These are phyloP conservation scores for Drosophila baimaii DNA, from an alignment of 1,140 invertebrate genomes.

Conservation along the genomic window DNA sequence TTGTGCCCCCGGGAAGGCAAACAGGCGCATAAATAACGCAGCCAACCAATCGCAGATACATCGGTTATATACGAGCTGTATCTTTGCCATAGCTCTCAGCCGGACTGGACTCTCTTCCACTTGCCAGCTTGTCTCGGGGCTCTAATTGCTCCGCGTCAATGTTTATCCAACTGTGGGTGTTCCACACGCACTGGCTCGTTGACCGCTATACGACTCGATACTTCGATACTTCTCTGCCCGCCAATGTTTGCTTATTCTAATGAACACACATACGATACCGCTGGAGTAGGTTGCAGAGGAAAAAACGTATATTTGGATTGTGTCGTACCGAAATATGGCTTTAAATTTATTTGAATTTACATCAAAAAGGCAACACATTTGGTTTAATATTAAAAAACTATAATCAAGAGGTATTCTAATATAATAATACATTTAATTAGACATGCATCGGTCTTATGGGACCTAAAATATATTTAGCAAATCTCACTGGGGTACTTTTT, in stretches of 20 bases:
- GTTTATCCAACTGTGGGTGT: slow-evolving; percentile 78
- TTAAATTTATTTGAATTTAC: background rate
- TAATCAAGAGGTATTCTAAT: background rate
- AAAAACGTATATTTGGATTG: background rate
- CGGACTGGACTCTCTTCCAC: slow-evolving; percentile 40
- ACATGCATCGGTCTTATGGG: accelerated
- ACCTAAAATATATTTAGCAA: no score
- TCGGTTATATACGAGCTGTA: slow-evolving; percentile 8
- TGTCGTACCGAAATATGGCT: no score
- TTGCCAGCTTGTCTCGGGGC: slow-evolving; percentile 61
- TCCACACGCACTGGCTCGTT: slow-evolving; percentile 67
- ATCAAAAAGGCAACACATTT: background rate
- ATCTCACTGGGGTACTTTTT: background rate
- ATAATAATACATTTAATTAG: background rate
- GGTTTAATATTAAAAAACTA: no score
- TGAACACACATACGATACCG: slow-evolving; percentile 45
- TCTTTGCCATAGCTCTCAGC: slow-evolving; percentile 10
- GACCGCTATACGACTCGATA: slow-evolving; percentile 59
- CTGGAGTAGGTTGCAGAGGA: slow-evolving; percentile 1
- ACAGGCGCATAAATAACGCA: slow-evolving; percentile 69
- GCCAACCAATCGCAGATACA: slow-evolving; percentile 22
- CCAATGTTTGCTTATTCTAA: slow-evolving; percentile 75
- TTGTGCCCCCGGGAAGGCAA: slow-evolving; percentile 53
- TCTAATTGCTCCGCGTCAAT: slow-evolving; percentile 77
- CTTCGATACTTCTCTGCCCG: slow-evolving; percentile 18